A percentile compares a stretch with the other conserved stretches of the same genome.
phyloP scores from a whole-genome alignment of 1,140 invertebrate genomes.

The Dysdera silvatica region DNA sequence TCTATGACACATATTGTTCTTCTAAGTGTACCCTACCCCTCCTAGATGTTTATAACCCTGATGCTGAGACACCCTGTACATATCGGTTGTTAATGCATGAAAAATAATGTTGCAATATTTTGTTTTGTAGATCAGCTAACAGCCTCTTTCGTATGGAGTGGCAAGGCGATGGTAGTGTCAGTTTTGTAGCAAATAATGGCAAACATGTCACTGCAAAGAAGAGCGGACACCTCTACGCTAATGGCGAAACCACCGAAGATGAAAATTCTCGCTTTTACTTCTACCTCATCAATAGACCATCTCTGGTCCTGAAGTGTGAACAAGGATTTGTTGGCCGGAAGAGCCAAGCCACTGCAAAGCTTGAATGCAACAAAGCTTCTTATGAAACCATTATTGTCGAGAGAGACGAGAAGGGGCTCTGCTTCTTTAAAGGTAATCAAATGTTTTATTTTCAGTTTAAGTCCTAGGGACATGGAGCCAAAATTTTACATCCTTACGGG shows the following conservation, averaged over 20 bases:
- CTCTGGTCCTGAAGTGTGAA: constrained; percentile 86
- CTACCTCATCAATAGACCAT: constrained; percentile 84
- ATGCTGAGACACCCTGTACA: too few relatives aligned
- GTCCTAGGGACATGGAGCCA: too few relatives aligned
- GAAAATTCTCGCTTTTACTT: constrained; percentile 79
- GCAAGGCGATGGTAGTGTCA: constrained; percentile 84
- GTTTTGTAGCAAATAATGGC: constrained; percentile 86
- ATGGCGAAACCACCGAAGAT: constrained; percentile 72
- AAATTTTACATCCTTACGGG: too few relatives aligned
- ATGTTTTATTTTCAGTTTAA: too few relatives aligned
- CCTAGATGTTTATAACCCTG: too few relatives aligned
- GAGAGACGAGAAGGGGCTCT: constrained; percentile 76
- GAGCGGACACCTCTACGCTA: constrained; percentile 87
- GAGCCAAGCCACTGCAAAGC: constrained; percentile 61
- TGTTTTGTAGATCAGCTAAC: constrained; percentile 60
- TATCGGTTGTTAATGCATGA: too few relatives aligned
- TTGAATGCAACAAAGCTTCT: constrained; percentile 91
- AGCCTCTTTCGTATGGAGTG: constrained; percentile 84
- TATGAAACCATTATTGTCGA: constrained; percentile 90
- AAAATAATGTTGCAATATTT: too few relatives aligned
- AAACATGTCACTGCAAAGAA: constrained; percentile 87
- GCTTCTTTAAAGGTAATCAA: constrained; percentile 77
- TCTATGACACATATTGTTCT: too few relatives aligned
- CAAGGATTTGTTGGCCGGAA: constrained; percentile 96
- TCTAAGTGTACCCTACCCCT: too few relatives aligned